Evolutionary conservation across 2,113 vertebrate species (phyloP), one percentile per base, ranked within the genome.

Genomic region (Blennius ocellaris): DNA sequence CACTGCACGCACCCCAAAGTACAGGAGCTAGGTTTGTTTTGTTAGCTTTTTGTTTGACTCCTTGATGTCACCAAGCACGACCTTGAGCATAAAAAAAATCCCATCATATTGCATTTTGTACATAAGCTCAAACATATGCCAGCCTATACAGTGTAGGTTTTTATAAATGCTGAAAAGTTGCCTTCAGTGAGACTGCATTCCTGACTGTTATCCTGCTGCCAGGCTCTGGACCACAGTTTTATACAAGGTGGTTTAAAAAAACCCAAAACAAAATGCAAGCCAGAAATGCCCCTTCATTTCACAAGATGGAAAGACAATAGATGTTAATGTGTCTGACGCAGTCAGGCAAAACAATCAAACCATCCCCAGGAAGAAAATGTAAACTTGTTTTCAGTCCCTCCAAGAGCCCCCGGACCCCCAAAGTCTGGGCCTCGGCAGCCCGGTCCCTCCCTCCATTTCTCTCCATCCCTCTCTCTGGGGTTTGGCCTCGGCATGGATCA

Each of bases 201-300:
- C 83, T 72, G 51, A 54, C 69, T 43, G 83, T 90, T 85, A 83
- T 85, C 51, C 21, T 73, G 81, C 81, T 83, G 76, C 80, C 86
- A 86, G 76, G 51, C 53, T 30, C 60, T 36, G 72, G 57, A 79
- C 84, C 88, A 79, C 87, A 88, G 74, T 73, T 87, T 86, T 79
- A 86, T 67, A 86, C 82, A 90, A 89, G 83, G 83, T 86, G 84
- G 86, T 84, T 79, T 83, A 47, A 60, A 76, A 62, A 82, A 74
- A 64, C n/a, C n/a, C n/a, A n/a, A n/a, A n/a, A n/a, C n/a, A n/a
- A n/a, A n/a, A n/a, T n/a, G n/a, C 44, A 54, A 70, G 30, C 61
- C 59, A 87, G 66, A 85, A 88, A 87, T 86, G 83, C 74, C 67
- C 69, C 41, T 64, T 84, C 10, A 3, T 86, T 88, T 87, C 91